Evolutionary conservation across 2,888 invertebrate species (phyloP).

Genomic region (Hydrotaea cyrtoneurina): DNA sequence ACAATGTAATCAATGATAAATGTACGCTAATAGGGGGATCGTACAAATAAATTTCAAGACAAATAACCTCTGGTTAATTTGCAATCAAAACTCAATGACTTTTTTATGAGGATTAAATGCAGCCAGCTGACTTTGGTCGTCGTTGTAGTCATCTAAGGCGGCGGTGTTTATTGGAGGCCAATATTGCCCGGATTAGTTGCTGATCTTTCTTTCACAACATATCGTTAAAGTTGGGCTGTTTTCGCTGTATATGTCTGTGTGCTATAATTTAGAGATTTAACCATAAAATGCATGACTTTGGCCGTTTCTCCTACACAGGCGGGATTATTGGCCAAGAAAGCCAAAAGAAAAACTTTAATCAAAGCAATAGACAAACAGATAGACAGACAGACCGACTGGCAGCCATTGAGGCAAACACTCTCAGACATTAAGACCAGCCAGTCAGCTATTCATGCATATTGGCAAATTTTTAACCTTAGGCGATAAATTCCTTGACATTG

Average conservation of each 20-base stretch:
- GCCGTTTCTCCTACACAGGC: no score
- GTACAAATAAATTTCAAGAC: conserved; percentile 65
- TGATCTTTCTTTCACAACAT: neutral
- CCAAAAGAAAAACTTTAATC: conserved; percentile 6
- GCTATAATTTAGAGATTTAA: conserved; percentile 31
- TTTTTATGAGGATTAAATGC: conserved; percentile 53
- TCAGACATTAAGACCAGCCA: neutral
- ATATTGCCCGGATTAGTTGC: neutral
- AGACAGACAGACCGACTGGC: neutral
- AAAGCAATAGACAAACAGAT: neutral
- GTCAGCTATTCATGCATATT: conserved; percentile 45
- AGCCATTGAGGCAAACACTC: conserved; percentile 15
- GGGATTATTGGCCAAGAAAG: no score
- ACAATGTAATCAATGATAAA: conserved; percentile 62
- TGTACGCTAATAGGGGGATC: conserved; percentile 62
- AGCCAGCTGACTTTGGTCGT: neutral
- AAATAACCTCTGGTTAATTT: conserved; percentile 66
- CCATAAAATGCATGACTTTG: neutral
- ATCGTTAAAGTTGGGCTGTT: conserved; percentile 2
- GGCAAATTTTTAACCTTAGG: conserved; percentile 52
- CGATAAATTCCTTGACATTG: conserved; percentile 68
- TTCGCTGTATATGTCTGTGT: neutral
- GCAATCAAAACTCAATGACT: conserved; percentile 61
- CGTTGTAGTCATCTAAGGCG: no score
- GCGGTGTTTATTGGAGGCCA: neutral